Base-by-base conservation (phyloP, 2,113 vertebrate genomes). In the Osmerus mordax region DNA sequence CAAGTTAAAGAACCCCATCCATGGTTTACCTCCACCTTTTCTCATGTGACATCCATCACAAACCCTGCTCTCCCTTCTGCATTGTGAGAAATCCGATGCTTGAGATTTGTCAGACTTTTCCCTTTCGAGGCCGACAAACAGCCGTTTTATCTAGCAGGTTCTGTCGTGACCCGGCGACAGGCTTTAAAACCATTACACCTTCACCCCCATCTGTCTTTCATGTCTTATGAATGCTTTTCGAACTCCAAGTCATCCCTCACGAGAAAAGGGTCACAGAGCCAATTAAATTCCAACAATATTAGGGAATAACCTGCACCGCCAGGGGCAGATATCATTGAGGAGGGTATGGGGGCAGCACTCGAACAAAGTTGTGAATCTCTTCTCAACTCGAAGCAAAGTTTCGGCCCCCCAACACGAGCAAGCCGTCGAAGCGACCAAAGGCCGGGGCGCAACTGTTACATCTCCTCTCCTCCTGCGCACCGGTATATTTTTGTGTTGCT, bases 201-300 rank as follows among this genome's bases (percentile, higher is more conserved):
- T 74, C 53, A 58, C 65, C 60, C 36, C 78, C 75, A 84, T 84
- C 76, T 61, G 66, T 83, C 78, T 81, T 78, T 60, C n/a, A 51
- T 19, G 61, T 74, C 69, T 72, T 54, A 28, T 65, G 16, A 78
- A 70, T 61, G 51, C 65, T 62, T 0, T 18, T 11, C 13, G 63
- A 70, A 67, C 74, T 71, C 53, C 3, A 61, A 67, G 64, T 67
- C 63, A 73, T 80, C 76, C 60, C 62, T 83, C 76, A 71, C 56
- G 66, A 2, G 47, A 69, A 72, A 47, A 36, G 47, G 76, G 78
- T 84, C 82, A 78, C 66, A 41, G 51, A 71, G 69, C 69, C 79
- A 74, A 81, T 84, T 70, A 67, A 70, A 80, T 83, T 81, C 70
- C 69, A 69, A 65, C 71, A 65, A 61, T 64, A 72, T 70, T 59